phyloP scores from a whole-genome alignment of 2,113 vertebrate species.

The Fulica atra region DNA sequence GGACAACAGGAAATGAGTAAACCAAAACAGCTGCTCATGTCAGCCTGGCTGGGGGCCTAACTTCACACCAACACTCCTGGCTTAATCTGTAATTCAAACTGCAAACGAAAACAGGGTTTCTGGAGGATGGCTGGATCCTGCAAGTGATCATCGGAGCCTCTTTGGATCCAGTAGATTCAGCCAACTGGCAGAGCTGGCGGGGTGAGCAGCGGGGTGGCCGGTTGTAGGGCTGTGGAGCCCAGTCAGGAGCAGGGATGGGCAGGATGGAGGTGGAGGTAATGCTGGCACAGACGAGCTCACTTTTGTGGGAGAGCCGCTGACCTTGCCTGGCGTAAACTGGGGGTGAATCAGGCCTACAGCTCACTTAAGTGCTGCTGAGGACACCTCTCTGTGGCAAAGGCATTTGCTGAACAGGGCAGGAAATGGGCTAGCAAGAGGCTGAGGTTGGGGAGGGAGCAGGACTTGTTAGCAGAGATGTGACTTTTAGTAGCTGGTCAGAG shows the following conservation, averaged over 20 bases:
- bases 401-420: background rate
- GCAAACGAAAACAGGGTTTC: background rate
- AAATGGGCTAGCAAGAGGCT: background rate
- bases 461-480: background rate
- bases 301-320: background rate
- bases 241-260: background rate
- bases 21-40: background rate
- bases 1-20: background rate
- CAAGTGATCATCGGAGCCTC: background rate
- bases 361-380: rapidly evolving
- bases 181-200: no score
- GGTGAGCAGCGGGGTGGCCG: no score
- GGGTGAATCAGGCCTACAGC: background rate
- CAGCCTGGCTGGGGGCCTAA: background rate
- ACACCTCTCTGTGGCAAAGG: background rate
- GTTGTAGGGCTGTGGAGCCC: background rate
- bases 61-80: background rate
- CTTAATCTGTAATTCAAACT: background rate
- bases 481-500: background rate
- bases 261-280: background rate
- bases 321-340: background rate
- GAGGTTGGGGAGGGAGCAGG: background rate
- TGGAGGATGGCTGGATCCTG: background rate
- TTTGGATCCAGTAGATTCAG: background rate
- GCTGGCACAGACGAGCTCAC: background rate